Percentiles rank a stretch among this genome's conserved stretches.
Conservation (phyloP, 2,113 vertebrate genomes). For the Hydrolagus affinis region DNA sequence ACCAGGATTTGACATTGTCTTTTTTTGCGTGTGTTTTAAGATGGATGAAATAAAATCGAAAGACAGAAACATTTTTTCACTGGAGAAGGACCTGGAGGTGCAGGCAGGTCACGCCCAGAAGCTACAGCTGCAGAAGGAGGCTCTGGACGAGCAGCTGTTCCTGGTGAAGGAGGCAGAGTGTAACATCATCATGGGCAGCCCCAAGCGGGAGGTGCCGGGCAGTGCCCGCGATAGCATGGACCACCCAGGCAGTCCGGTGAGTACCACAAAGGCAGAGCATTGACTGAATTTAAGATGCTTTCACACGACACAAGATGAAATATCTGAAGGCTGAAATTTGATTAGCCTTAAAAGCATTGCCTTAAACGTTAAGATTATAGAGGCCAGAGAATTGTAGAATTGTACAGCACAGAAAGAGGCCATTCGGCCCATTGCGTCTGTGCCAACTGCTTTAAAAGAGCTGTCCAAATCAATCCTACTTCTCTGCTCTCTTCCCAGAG, state of each 20-base stretch:
- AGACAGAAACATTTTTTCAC: slow-evolving; percentile 85
- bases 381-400: too few species aligned
- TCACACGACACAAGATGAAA: too few species aligned
- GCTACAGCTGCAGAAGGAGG: slow-evolving; percentile 91
- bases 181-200: slow-evolving; percentile 87
- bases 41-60: slow-evolving; percentile 97
- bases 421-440: too few species aligned
- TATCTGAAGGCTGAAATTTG: too few species aligned
- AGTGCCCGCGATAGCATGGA: slow-evolving; percentile 87
- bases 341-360: too few species aligned
- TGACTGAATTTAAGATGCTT: too few species aligned
- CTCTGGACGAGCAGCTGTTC: slow-evolving; percentile 91
- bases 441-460: too few species aligned
- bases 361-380: too few species aligned
- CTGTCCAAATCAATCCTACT: too few species aligned
- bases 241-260: slow-evolving; percentile 90
- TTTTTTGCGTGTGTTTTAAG: slow-evolving; percentile 47
- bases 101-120: slow-evolving; percentile 82
- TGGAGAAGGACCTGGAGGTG: slow-evolving; percentile 92
- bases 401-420: too few species aligned
- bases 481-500: too few species aligned
- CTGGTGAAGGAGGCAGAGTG: slow-evolving; percentile 94
- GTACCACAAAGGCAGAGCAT: slow-evolving; percentile 33
- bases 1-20: neutral
- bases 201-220: slow-evolving; percentile 91